Evolutionary conservation across 1,140 invertebrate species (phyloP).

Genomic region (Papilio helenus): DNA sequence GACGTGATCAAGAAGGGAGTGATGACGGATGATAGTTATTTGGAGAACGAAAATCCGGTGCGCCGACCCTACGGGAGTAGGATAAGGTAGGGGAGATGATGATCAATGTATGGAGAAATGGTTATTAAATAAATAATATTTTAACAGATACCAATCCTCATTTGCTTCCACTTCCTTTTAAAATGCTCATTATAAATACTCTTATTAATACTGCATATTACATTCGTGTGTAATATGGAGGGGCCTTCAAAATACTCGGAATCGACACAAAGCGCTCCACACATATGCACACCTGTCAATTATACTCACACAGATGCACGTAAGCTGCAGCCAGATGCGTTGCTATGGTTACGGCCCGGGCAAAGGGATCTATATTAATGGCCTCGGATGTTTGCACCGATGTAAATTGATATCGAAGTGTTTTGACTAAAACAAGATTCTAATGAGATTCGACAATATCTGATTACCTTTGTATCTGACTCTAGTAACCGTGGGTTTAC

Average conservation of each 20-base stretch:
- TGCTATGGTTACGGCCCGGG: neutral
- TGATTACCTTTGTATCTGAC: neutral
- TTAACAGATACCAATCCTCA: neutral
- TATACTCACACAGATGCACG: constrained; percentile 14
- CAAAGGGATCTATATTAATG: constrained; percentile 11
- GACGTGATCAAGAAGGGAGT: too few species aligned
- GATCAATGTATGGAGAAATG: too few species aligned
- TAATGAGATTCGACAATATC: neutral
- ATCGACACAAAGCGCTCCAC: constrained; percentile 7
- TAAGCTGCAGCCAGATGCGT: constrained; percentile 14
- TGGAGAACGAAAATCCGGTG: too few species aligned
- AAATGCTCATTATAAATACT: neutral
- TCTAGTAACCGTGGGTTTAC: neutral
- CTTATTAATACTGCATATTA: neutral
- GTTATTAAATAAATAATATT: neutral
- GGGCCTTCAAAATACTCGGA: constrained; percentile 4
- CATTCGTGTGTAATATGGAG: constrained; percentile 8
- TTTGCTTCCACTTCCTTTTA: neutral
- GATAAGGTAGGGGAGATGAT: too few species aligned
- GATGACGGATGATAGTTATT: too few species aligned
- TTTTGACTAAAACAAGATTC: neutral
- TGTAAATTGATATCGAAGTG: constrained; percentile 10
- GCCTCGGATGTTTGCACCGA: neutral
- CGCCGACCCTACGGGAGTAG: too few species aligned
- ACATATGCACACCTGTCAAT: neutral